A percentile compares a stretch with the other conserved stretches of the same genome.
Evolutionary conservation across 2,113 vertebrate genomes (phyloP).

Genomic region (Odontophorus gujanensis): DNA sequence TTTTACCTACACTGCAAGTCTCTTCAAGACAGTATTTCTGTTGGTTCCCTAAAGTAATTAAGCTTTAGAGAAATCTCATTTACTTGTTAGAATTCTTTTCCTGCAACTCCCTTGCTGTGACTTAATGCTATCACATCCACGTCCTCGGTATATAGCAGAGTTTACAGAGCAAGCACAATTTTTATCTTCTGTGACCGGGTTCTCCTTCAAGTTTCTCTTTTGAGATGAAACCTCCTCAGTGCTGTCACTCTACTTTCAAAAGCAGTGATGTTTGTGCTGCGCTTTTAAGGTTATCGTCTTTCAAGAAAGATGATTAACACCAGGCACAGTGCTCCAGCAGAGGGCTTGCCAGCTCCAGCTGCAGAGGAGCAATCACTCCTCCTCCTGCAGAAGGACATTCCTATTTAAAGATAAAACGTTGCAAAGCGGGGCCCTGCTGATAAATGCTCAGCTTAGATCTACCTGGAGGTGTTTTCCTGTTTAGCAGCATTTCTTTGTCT

Average conservation of each 20-base stretch:
- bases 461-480: background rate
- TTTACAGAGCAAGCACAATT: background rate
- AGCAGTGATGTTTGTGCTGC: background rate
- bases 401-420: background rate
- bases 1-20: background rate
- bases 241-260: background rate
- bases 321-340: accelerated
- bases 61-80: background rate
- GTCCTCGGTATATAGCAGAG: background rate
- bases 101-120: background rate
- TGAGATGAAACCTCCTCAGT: background rate
- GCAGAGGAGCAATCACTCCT: background rate
- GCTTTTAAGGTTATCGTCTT: background rate
- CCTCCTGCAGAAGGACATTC: background rate
- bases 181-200: background rate
- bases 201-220: background rate
- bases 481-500: background rate
- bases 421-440: background rate
- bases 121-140: background rate
- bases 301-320: background rate
- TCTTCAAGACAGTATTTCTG: background rate
- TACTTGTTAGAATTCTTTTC: background rate
- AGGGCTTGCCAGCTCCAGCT: background rate
- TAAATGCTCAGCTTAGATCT: background rate
- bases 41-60: background rate